Conservation (phyloP, 1,140 invertebrate genomes). For the Cydia fagiglandana region DNA sequence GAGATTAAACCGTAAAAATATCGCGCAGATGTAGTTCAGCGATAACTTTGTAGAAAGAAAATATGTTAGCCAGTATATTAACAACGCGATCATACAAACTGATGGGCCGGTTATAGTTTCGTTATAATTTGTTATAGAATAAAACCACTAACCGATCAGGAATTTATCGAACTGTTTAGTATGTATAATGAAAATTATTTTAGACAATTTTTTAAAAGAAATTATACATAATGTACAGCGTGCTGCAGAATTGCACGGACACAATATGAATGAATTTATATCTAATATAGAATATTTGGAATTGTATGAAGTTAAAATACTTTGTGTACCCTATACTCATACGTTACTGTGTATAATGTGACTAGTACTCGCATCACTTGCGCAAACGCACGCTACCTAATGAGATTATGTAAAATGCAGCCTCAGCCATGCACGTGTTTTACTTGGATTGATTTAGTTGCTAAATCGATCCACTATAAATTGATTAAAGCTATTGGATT, state of each 20-base stretch:
- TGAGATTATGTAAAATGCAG: conserved; percentile 12
- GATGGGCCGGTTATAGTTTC: background rate
- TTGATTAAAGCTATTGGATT: conserved; percentile 9
- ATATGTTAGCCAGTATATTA: background rate
- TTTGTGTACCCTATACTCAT: background rate
- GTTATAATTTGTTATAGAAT: background rate
- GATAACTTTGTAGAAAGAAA: background rate
- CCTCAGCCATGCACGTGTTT: background rate
- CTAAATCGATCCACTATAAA: conserved; percentile 9
- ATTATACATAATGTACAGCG: too few relatives aligned
- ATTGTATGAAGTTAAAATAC: background rate
- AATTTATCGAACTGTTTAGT: too few relatives aligned
- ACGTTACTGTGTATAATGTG: background rate
- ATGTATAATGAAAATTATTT: too few relatives aligned
- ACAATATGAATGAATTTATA: too few relatives aligned
- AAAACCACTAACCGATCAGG: too few relatives aligned
- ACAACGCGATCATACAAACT: background rate
- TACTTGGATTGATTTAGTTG: conserved; percentile 12
- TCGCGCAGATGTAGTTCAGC: conserved; percentile 35
- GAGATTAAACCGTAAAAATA: conserved; percentile 31
- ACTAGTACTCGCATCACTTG: conserved; percentile 11
- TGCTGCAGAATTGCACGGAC: too few relatives aligned
- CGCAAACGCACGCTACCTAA: conserved; percentile 19
- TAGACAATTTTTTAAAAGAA: too few relatives aligned
- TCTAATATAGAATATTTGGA: too few relatives aligned